Evolutionary conservation across 2,113 vertebrate species (phyloP).

Genomic region (Oceanites oceanicus): DNA sequence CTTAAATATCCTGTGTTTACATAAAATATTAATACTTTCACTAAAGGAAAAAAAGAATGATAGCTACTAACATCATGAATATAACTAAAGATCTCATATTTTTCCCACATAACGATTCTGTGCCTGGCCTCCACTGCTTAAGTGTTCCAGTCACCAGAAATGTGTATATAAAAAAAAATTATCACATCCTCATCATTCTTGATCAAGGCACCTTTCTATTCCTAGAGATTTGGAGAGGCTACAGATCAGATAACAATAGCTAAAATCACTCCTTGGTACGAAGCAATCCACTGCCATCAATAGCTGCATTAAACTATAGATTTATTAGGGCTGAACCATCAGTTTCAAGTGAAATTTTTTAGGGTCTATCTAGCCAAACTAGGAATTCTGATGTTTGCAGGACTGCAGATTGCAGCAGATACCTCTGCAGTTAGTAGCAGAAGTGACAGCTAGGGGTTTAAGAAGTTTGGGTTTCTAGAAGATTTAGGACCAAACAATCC

Average conservation of each 20-base stretch:
- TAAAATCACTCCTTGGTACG: not conserved
- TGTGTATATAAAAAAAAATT: not conserved
- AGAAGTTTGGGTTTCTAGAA: not conserved
- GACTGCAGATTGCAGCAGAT: not conserved
- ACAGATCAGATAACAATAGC: not conserved
- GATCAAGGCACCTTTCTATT: not conserved
- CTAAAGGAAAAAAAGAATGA: not conserved
- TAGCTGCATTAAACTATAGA: not conserved
- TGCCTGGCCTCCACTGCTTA: not conserved
- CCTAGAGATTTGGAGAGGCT: not conserved
- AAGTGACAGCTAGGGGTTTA: not conserved
- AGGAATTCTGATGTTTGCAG: not conserved
- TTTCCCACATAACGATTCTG: not conserved
- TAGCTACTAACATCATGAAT: not conserved
- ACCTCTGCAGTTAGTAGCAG: not conserved
- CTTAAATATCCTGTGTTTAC: not conserved
- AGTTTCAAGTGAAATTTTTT: not conserved
- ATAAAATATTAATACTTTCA: not conserved
- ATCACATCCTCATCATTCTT: not conserved
- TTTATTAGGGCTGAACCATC: not conserved
- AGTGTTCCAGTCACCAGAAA: not conserved
- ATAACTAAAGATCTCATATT: not conserved
- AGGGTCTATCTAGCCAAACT: not conserved
- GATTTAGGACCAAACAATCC: not conserved
- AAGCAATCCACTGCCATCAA: not conserved